Base-by-base conservation (phyloP, 1,140 invertebrate species). In the Drosophila lacertosa region DNA sequence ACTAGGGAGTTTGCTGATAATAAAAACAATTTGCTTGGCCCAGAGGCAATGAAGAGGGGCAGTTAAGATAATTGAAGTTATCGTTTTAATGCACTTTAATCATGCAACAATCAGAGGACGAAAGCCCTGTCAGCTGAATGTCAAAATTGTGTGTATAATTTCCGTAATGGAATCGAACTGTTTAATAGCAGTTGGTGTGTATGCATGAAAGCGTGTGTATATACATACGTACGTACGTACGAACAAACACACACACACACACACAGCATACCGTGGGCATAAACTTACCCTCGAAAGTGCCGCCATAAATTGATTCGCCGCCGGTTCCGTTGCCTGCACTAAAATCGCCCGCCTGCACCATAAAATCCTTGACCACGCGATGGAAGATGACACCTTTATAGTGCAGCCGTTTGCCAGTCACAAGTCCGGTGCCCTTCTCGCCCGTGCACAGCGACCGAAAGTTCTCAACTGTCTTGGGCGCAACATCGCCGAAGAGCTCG, bases 381-480 rank as follows among this genome's bases (percentile, higher is more conserved):
- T 98, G 97, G 90, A 98, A 98, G 53, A 97, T 94, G 35, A 95
- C 95, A 54, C 95, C 95, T 92, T 96, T 96, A 83, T 96, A 96
- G 79, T 95, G 94, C 9, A 96, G 91, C 5, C 94, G 94, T 89
- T 96, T 97, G 33, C 93, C 93, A 0, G 95, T 96, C 2, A 92
- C 93, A 89, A 94, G 93, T 7, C 96, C 97, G 6, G 95, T 92
- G 7, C 96, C 96, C 86, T 95, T 95, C 83, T 98, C 97, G 2
- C 98, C 98, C 1, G 97, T 97, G 88, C 98, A 99, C 32, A 99
- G 92, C 1, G 95, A 94, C 45, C 97, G 94, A 91, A 99, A 99
- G 91, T 99, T 99, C 88, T 98, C 97, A 18, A 95, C 96, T 0
- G 98, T 99, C 91, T 97, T 97, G 1, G 98, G 98, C 45, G 96